Evolutionary conservation across 1,140 invertebrate genomes (phyloP).

Genomic region (Sitobion miscanthi): DNA sequence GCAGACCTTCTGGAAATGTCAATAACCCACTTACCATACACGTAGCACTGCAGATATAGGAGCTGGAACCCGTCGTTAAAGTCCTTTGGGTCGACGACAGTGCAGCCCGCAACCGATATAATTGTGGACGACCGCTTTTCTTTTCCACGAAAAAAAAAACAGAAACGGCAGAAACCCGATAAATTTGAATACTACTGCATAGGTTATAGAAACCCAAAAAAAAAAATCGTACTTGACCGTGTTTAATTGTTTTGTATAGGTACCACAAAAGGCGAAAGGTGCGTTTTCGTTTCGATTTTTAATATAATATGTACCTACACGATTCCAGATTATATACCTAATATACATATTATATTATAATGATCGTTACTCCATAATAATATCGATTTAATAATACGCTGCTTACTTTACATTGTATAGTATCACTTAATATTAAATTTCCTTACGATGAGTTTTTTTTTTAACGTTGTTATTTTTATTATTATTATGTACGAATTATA

Average conservation of each 20-base stretch:
- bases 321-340: background rate
- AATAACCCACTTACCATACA: slow-evolving; percentile 55
- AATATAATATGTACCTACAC: background rate
- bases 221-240: background rate
- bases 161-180: background rate
- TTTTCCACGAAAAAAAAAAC: background rate
- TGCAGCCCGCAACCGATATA: too few relatives aligned
- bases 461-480: background rate
- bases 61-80: background rate
- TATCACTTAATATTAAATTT: background rate
- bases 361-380: background rate
- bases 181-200: background rate
- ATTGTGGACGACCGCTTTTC: background rate
- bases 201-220: background rate
- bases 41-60: background rate
- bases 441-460: background rate
- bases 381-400: background rate
- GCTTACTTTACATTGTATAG: background rate
- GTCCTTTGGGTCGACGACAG: background rate
- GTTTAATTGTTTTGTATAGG: background rate
- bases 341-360: background rate
- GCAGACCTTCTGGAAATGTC: slow-evolving; percentile 48
- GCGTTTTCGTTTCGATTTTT: background rate
- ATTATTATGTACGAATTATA: background rate
- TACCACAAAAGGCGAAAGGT: background rate